These are phyloP conservation scores for Tanypteryx hageni DNA, from an alignment of 2,888 invertebrate species.

Conservation along the genomic window DNA sequence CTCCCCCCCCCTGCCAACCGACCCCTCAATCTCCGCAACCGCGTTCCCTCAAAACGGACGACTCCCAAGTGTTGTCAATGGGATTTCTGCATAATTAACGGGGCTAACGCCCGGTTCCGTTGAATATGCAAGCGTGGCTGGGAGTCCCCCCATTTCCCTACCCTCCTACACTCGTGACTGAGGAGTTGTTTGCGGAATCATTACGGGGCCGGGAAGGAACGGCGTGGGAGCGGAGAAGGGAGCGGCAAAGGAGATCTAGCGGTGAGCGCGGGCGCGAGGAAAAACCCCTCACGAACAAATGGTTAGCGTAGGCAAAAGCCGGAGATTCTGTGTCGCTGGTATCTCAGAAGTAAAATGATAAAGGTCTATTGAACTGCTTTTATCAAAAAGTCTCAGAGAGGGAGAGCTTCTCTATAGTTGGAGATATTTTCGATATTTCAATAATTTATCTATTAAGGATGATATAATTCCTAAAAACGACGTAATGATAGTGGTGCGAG, in stretches of 20 bases:
- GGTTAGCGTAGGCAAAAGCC: neutral
- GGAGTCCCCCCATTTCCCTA: neutral
- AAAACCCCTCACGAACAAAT: constrained; percentile 1
- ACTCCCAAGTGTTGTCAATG: constrained; percentile 64
- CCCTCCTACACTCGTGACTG: constrained; percentile 4
- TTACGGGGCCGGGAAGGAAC: constrained; percentile 44
- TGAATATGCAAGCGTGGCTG: constrained; percentile 62
- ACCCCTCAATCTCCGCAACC: constrained; percentile 48
- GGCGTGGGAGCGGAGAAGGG: neutral
- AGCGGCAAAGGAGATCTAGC: neutral
- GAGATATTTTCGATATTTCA: too few relatives aligned
- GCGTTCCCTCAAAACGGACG: constrained; percentile 61
- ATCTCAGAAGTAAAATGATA: neutral
- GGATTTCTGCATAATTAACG: constrained; percentile 64
- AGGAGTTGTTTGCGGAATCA: constrained; percentile 57
- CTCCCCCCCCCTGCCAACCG: neutral
- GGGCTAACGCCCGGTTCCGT: constrained; percentile 55
- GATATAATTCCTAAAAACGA: too few relatives aligned
- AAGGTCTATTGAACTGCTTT: too few relatives aligned
- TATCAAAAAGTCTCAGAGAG: too few relatives aligned
- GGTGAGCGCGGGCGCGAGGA: neutral
- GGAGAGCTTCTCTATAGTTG: too few relatives aligned
- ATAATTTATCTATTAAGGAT: too few relatives aligned
- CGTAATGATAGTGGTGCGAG: too few relatives aligned
- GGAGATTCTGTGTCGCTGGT: neutral